Conservation (phyloP, 2,797 vertebrate species). For the Scyliorhinus canicula region DNA sequence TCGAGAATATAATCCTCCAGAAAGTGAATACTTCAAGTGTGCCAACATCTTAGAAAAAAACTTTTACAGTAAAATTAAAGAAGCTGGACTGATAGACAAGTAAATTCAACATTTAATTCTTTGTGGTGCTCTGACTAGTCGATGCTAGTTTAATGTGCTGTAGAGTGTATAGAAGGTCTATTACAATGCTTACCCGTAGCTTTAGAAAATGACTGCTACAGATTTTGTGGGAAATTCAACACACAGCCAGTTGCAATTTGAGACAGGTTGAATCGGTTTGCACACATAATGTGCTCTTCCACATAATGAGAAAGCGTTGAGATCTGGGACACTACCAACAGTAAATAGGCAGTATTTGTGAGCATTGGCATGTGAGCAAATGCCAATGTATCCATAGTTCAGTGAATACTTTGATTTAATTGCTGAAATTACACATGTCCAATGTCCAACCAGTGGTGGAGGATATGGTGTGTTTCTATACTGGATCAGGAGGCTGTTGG, state of each 20-base stretch:
- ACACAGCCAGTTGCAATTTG: not conserved
- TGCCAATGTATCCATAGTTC: not conserved
- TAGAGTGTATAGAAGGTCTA: constrained; percentile 7
- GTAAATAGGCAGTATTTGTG: not conserved
- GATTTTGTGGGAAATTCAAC: not conserved
- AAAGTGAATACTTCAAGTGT: constrained; percentile 98
- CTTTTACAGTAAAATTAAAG: constrained; percentile 99
- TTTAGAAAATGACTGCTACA: not conserved
- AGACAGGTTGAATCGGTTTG: constrained; percentile 3
- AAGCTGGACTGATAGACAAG: constrained; percentile 92
- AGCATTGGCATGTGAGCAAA: constrained; percentile 3
- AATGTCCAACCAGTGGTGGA: not conserved
- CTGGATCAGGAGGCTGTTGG: not conserved
- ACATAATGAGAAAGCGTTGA: not conserved
- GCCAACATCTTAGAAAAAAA: constrained; percentile 98
- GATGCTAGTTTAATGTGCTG: constrained; percentile 1
- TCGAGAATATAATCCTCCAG: constrained; percentile 93
- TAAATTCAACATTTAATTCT: constrained; percentile 49
- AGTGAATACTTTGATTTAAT: not conserved
- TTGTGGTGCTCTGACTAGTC: not conserved
- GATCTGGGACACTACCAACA: not conserved
- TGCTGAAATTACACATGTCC: not conserved
- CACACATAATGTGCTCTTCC: not conserved
- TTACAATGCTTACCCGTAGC: constrained; percentile 18
- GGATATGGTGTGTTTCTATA: not conserved